A percentile compares a stretch with the other conserved stretches of the same genome.
Evolutionary conservation across 2,113 vertebrate genomes (phyloP).

Genomic region (Apistogramma diplotaenia): DNA sequence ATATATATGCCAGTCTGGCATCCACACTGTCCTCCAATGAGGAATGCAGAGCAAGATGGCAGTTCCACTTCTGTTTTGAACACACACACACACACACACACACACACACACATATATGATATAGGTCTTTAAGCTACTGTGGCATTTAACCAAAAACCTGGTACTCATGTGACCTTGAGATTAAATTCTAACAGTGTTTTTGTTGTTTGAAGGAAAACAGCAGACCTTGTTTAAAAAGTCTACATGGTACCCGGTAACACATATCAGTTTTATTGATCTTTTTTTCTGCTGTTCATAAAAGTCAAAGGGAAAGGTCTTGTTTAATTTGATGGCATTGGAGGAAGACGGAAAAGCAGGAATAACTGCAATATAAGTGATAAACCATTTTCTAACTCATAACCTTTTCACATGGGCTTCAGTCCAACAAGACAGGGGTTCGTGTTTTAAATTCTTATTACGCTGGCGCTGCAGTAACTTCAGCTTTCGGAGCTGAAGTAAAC

Average conservation of each 20-base stretch:
- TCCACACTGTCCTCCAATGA: too few relatives aligned
- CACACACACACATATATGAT: too few relatives aligned
- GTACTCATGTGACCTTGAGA: neutral
- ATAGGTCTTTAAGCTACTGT: constrained; percentile 21
- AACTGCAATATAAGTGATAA: constrained; percentile 4
- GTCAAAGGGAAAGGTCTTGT: neutral
- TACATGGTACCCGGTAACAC: neutral
- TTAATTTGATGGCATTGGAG: neutral
- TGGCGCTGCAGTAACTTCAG: neutral
- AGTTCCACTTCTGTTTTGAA: too few relatives aligned
- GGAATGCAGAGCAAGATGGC: too few relatives aligned
- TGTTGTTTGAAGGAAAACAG: neutral
- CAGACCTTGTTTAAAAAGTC: neutral
- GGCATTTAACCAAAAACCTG: neutral
- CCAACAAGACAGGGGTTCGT: neutral
- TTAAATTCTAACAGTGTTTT: neutral
- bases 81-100: too few relatives aligned
- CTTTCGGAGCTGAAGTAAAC: neutral
- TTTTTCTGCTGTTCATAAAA: neutral
- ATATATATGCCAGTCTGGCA: too few relatives aligned
- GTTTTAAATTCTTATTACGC: neutral
- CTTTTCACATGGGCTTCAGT: neutral
- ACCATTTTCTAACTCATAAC: neutral
- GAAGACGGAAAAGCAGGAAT: neutral
- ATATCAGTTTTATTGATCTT: neutral